Conservation (phyloP, 2,888 invertebrate genomes). For the Oxytorus armatus region DNA sequence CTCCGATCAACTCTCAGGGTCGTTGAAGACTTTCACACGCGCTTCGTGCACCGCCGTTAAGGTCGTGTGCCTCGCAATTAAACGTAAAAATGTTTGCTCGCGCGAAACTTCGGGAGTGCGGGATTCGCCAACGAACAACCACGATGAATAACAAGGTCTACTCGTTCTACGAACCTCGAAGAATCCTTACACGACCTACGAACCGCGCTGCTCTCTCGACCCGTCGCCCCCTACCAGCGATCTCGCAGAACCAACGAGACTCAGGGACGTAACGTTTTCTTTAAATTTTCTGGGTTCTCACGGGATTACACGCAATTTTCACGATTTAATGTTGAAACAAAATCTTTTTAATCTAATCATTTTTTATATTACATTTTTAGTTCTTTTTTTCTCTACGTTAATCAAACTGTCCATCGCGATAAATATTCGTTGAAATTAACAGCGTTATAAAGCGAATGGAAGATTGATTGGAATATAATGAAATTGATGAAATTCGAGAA, state of each 20-base stretch:
- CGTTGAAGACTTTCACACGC: slow-evolving; percentile 53
- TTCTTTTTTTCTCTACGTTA: not conserved
- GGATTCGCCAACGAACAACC: slow-evolving; percentile 75
- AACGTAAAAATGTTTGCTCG: not conserved
- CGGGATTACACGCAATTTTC: not conserved
- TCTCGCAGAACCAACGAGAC: slow-evolving; percentile 69
- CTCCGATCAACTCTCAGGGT: slow-evolving; percentile 50
- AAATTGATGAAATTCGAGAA: too few relatives aligned
- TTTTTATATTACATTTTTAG: too few relatives aligned
- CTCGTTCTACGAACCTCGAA: slow-evolving; percentile 36
- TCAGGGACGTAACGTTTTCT: slow-evolving; percentile 69
- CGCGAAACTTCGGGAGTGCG: slow-evolving; percentile 71
- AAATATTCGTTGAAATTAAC: not conserved
- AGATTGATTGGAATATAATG: too few relatives aligned
- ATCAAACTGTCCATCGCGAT: not conserved
- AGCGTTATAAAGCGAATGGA: too few relatives aligned
- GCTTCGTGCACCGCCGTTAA: slow-evolving; percentile 18
- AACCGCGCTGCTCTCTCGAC: slow-evolving; percentile 70
- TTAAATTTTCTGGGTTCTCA: not conserved
- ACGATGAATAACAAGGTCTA: slow-evolving; percentile 49
- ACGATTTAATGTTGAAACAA: not conserved
- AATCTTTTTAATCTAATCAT: too few relatives aligned
- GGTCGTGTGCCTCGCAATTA: slow-evolving; percentile 6
- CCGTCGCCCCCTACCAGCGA: slow-evolving; percentile 74
- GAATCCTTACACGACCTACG: slow-evolving; percentile 76